phyloP scores from a whole-genome alignment of 1,140 invertebrate genomes.

The Neelides sp. region DNA sequence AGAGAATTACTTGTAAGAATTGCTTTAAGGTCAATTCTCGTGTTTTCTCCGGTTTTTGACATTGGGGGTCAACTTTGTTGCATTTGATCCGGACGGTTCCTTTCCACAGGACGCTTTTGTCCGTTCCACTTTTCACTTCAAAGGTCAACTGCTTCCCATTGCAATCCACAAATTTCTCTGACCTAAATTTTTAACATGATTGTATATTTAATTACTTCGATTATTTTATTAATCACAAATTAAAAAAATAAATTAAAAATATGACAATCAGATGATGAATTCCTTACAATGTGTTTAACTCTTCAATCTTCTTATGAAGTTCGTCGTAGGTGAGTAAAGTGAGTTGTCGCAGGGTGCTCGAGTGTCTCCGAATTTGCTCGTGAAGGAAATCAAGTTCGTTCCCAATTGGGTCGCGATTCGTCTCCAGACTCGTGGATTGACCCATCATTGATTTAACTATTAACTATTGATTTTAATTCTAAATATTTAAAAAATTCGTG shows the following conservation, averaged over 20 bases:
- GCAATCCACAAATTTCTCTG: conserved; percentile 44
- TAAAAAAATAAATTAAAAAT: conserved; percentile 1
- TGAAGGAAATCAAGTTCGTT: conserved; percentile 23
- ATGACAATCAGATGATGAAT: not conserved
- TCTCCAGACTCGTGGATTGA: conserved; percentile 10
- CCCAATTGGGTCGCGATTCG: not conserved
- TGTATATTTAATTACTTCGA: not conserved
- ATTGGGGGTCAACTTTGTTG: conserved; percentile 44
- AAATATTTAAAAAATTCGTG: too few species aligned
- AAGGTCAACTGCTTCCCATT: conserved; percentile 52
- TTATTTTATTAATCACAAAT: not conserved
- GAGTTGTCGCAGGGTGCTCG: conserved; percentile 32
- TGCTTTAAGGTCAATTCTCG: conserved; percentile 47
- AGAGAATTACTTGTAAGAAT: conserved; percentile 40
- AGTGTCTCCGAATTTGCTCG: conserved; percentile 31
- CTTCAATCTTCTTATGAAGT: conserved; percentile 39
- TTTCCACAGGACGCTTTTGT: conserved; percentile 53
- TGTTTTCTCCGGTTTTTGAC: conserved; percentile 42
- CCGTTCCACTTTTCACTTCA: conserved; percentile 49
- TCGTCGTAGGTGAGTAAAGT: conserved; percentile 41
- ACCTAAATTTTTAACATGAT: conserved; percentile 34
- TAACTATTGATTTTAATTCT: too few species aligned
- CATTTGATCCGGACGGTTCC: conserved; percentile 52
- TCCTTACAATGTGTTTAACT: conserved; percentile 42
- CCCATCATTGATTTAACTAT: too few species aligned